Evolutionary conservation across 2,797 vertebrate genomes (phyloP), one percentile per base, ranked within the genome.

Genomic region (Pseudopleuronectes americanus): DNA sequence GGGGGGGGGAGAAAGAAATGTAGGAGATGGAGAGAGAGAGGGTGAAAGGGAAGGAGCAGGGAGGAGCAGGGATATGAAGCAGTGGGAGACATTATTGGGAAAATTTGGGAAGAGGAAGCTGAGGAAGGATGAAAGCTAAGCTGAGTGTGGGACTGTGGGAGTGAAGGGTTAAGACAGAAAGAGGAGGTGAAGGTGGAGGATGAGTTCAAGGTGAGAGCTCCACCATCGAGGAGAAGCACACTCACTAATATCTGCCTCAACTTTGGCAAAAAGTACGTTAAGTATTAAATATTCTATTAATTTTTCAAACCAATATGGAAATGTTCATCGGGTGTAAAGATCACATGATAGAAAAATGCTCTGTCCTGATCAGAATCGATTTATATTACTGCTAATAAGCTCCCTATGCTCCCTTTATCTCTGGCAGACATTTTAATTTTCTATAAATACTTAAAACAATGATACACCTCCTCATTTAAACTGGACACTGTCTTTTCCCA

Each of bases 41-140:
- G 59, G 60, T 2, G 54, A 58, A 24, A 6, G 26, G 6, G 10
- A 31, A 9, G 57, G 43, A 55, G 43, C 62, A 22, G n/a, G 43
- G 64, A 24, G n/a, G 60, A 58, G 60, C 31, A 70, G 63, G 59
- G 68, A 60, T 61, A 76, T 23, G 22, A 31, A 80, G 66, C 79
- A 68, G 87, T 79, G 69, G 73, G 78, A 88, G 74, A 73, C 57
- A 57, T 61, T 82, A 77, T 64, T 72, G 47, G 77, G 57, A 66
- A 72, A 76, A 74, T 26, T 74, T 74, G 47, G 66, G 31, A 61
- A 68, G 68, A 47, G 53, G 69, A 79, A 41, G 65, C 71, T 43
- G 59, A 68, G 65, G 48, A 54, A 70, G 72, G 74, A 75, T 75
- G 74, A 86, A 71, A 73, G 81, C 55, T 47, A 64, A 72, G 79